Conservation (phyloP, 2,888 invertebrate genomes). For the Drosophila putrida region DNA sequence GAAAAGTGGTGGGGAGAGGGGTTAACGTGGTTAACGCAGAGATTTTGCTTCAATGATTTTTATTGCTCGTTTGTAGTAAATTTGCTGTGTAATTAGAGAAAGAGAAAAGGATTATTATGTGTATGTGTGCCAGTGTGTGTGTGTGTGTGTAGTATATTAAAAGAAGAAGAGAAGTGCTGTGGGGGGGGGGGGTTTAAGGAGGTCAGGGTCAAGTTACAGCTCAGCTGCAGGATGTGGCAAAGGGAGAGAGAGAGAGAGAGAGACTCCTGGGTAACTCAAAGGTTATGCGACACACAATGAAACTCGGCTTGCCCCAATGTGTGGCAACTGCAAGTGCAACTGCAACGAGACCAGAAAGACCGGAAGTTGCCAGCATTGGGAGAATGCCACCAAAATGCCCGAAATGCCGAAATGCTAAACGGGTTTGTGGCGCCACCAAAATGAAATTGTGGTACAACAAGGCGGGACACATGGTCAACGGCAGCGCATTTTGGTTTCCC, state of each 20-base stretch:
- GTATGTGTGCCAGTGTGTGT: not conserved
- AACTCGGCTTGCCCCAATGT: slow-evolving; percentile 17
- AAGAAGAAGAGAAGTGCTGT: too few relatives aligned
- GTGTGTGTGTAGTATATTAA: not conserved
- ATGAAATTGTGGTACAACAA: slow-evolving; percentile 68
- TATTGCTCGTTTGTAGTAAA: slow-evolving; percentile 80
- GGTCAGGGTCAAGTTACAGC: slow-evolving; percentile 19
- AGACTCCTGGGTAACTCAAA: slow-evolving; percentile 4
- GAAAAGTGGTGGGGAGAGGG: not conserved
- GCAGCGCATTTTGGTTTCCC: slow-evolving; percentile 2
- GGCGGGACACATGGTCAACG: slow-evolving; percentile 11
- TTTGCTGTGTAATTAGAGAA: slow-evolving; percentile 76
- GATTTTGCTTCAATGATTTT: slow-evolving; percentile 81
- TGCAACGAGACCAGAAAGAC: slow-evolving; percentile 18
- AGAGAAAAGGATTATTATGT: slow-evolving; percentile 61
- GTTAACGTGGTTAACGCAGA: slow-evolving; percentile 54
- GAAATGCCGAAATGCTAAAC: slow-evolving; percentile 60
- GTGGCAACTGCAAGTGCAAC: slow-evolving; percentile 21
- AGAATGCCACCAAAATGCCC: slow-evolving; percentile 8
- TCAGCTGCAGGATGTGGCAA: slow-evolving; percentile 6
- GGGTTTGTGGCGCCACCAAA: slow-evolving; percentile 42
- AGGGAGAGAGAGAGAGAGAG: too few relatives aligned
- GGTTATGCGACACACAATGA: slow-evolving; percentile 60
- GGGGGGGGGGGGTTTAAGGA: not conserved
- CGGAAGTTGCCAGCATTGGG: slow-evolving; percentile 37